phyloP scores from a whole-genome alignment of 2,113 vertebrate genomes.

The Ctenodactylus gundi region DNA sequence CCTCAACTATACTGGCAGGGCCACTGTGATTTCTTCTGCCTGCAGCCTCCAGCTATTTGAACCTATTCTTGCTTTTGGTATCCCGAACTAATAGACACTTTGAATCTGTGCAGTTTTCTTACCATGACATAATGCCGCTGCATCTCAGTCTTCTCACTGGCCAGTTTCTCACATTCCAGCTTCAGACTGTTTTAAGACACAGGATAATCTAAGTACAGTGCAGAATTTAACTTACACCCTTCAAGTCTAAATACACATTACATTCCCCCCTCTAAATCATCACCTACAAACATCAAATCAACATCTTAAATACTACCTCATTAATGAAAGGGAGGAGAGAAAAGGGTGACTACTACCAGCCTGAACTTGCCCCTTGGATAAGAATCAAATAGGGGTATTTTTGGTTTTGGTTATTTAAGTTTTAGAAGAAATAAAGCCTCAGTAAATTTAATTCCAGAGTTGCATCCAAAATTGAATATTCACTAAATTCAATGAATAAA shows the following conservation, averaged over 20 bases:
- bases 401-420: background rate
- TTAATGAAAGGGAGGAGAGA: background rate
- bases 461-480: slow-evolving; percentile 41
- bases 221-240: slow-evolving; percentile 36
- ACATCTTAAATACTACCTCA: slow-evolving; percentile 12
- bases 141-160: slow-evolving; percentile 99
- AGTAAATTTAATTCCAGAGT: background rate
- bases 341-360: background rate
- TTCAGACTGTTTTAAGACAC: slow-evolving; percentile 91
- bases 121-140: slow-evolving; percentile 99
- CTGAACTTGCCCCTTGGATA: slow-evolving; percentile 41
- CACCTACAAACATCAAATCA: slow-evolving; percentile 26
- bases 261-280: slow-evolving; percentile 32
- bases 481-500: slow-evolving; percentile 31
- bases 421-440: slow-evolving; percentile 11
- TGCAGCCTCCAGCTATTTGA: slow-evolving; percentile 61
- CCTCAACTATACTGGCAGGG: background rate
- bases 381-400: background rate
- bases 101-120: slow-evolving; percentile 83
- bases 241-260: slow-evolving; percentile 5
- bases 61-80: slow-evolving; percentile 34
- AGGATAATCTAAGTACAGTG: slow-evolving; percentile 67
- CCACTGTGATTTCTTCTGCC: slow-evolving; percentile 28
- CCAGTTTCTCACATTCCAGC: slow-evolving; percentile 97
- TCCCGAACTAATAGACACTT: slow-evolving; percentile 76